Evolutionary conservation across 2,888 invertebrate species (phyloP), one percentile per base, ranked within the genome.

Genomic region (Mimachlamys varia): DNA sequence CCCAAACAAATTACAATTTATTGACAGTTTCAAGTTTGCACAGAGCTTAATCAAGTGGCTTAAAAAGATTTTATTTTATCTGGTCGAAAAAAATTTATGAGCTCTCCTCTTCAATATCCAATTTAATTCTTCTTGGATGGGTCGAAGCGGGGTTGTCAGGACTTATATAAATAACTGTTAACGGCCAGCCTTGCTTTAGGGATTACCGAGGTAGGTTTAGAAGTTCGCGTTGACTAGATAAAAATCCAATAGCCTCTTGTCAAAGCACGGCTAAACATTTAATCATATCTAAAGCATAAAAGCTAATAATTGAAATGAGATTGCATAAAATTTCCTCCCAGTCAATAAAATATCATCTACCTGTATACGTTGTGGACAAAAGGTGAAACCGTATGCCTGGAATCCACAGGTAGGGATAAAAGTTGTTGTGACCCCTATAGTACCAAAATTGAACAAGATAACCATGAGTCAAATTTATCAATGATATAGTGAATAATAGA

Each of bases 1-100:
- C 27, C 76, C 44, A 89, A 89, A 89, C 89, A 89, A 89, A 89
- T 87, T 44, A 87, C 89, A 76, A 49, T 89, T 87, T 89, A 89
- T 89, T 87, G 89, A 87, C 49, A 89, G n/a, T 15, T 27, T 87
- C 87, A 37, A 89, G 89, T 89, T 89, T 89, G 89, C 58, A 44
- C 27, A 87, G 49, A 44, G 89, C 89, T 89, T 87, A 89, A 89
- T 87, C 87, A 89, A 27, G 58, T 76, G 89, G 49, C 49, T 87
- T 87, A 76, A 89, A 89, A 89, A 89, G 87, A 89, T 76, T 89
- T 89, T 87, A 76, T 33, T 87, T 87, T 87, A 76, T 76, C 76
- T 76, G 22, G 22, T 19, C 33, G 53, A 49, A 89, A 44, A 44
- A 89, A 49, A 49, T 89, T 89, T 89, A 89, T 38, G 89, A 89